phyloP scores from a whole-genome alignment of 2,113 vertebrate genomes.

The Colius striatus region DNA sequence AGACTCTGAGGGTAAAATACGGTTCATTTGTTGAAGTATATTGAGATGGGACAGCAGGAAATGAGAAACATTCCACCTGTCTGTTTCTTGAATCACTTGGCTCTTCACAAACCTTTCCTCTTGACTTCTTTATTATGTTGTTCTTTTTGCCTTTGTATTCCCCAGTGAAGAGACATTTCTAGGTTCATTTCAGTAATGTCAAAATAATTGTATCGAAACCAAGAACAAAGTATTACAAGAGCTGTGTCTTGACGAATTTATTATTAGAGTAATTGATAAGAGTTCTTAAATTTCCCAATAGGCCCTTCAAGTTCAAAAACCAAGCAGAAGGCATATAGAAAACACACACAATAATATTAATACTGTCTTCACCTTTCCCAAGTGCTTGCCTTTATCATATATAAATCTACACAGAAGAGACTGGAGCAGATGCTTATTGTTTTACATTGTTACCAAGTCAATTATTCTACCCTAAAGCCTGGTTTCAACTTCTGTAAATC shows the following conservation, averaged over 20 bases:
- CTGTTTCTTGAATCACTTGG: slow-evolving; percentile 66
- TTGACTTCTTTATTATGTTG: slow-evolving; percentile 45
- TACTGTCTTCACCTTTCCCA: slow-evolving; percentile 18
- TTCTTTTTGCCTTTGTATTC: slow-evolving; percentile 49
- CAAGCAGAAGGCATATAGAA: background rate
- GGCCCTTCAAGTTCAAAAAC: slow-evolving; percentile 36
- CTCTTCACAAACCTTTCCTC: slow-evolving; percentile 59
- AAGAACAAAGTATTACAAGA: slow-evolving; percentile 41
- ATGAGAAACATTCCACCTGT: slow-evolving; percentile 74
- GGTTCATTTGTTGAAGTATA: slow-evolving; percentile 64
- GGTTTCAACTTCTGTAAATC: background rate
- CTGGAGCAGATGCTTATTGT: background rate
- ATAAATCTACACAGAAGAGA: slow-evolving; percentile 9
- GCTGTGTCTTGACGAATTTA: slow-evolving; percentile 45
- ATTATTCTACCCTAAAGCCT: slow-evolving; percentile 8
- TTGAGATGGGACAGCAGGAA: slow-evolving; percentile 72
- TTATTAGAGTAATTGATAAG: slow-evolving; percentile 68
- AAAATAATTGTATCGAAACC: slow-evolving; percentile 75
- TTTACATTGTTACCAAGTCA: slow-evolving; percentile 19
- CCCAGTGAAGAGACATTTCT: slow-evolving; percentile 59
- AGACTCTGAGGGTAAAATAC: slow-evolving; percentile 30
- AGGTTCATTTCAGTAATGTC: slow-evolving; percentile 70
- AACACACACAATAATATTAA: slow-evolving; percentile 19
- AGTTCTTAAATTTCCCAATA: slow-evolving; percentile 56
- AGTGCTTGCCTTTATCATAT: background rate